These are phyloP conservation scores for Alectura lathami DNA, from an alignment of 2,113 vertebrate species.

Conservation along the genomic window DNA sequence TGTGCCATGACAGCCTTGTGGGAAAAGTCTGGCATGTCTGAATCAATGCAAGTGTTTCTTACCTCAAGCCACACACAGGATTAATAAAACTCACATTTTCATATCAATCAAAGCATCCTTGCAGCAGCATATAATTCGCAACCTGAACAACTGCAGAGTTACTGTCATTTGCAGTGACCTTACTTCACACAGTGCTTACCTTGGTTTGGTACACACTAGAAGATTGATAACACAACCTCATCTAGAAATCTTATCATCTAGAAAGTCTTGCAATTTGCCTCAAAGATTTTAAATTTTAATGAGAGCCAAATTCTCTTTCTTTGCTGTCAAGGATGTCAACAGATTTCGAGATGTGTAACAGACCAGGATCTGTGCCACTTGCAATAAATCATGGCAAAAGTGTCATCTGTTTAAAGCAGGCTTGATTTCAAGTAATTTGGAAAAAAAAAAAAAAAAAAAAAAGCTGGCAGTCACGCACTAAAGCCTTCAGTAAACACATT, in stretches of 20 bases:
- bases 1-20: fast-evolving
- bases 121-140: background rate
- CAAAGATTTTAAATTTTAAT: background rate
- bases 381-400: background rate
- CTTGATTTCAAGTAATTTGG: background rate
- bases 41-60: background rate
- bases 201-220: background rate
- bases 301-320: background rate
- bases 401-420: background rate
- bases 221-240: background rate
- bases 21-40: background rate
- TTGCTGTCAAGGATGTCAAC: background rate
- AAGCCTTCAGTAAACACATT: background rate
- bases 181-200: background rate
- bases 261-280: background rate
- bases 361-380: background rate
- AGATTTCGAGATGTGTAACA: background rate
- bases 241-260: background rate
- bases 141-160: background rate
- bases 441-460: background rate
- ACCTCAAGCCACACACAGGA: background rate
- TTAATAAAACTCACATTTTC: background rate
- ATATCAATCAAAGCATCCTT: background rate
- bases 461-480: background rate
- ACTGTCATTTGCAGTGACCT: background rate